Evolutionary conservation across 53 echinoderm and acorn worm species (phyloP).

Genomic region (Antedon mediterranea): DNA sequence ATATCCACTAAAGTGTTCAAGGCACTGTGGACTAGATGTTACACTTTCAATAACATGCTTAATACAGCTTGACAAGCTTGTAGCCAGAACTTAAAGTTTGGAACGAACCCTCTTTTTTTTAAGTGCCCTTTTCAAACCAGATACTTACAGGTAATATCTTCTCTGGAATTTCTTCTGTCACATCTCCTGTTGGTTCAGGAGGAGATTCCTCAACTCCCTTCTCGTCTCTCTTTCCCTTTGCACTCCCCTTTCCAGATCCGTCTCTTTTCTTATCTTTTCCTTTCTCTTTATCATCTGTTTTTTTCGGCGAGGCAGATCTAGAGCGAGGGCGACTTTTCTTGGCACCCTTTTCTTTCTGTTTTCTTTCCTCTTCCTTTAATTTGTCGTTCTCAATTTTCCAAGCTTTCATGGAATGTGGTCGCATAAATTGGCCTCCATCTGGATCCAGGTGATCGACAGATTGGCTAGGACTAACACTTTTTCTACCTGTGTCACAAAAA

Average conservation of each 20-base stretch:
- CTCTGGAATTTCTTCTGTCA: conserved; percentile 63
- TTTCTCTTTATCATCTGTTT: conserved; percentile 4
- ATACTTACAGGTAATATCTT: conserved; percentile 34
- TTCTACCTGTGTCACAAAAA: conserved; percentile 22
- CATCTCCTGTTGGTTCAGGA: conserved; percentile 19
- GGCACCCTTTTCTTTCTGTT: background rate
- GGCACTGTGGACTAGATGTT: no score
- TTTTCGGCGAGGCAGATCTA: conserved; percentile 68
- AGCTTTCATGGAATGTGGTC: conserved; percentile 94
- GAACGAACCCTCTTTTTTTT: no score
- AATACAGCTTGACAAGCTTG: no score
- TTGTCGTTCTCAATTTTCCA: conserved; percentile 95
- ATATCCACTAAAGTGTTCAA: no score
- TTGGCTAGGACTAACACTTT: conserved; percentile 64
- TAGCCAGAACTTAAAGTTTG: no score
- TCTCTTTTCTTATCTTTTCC: background rate
- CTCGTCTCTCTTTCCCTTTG: background rate
- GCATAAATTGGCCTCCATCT: conserved; percentile 71
- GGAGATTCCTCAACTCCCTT: background rate
- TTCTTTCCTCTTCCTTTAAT: conserved; percentile 59
- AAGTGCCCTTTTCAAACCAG: no score
- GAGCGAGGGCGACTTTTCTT: conserved; percentile 41
- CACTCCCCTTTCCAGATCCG: background rate
- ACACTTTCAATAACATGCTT: no score
- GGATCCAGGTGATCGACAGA: conserved; percentile 78